Conservation (phyloP, 2,888 invertebrate genomes). For the Subacronicta megacephala region DNA sequence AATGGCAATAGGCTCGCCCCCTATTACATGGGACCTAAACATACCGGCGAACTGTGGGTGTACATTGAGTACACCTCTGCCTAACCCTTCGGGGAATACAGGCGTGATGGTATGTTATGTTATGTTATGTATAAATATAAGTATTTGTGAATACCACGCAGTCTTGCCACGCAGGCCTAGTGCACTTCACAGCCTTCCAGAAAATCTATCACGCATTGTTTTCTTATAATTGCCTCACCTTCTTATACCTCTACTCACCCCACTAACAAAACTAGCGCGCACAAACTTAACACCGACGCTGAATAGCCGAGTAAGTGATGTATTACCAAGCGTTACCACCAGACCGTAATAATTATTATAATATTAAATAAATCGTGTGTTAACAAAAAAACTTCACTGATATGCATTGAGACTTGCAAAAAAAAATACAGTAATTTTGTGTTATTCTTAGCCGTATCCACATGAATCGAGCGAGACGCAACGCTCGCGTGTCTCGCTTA, state of each 20-base stretch:
- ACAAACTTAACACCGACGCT: constrained; percentile 26
- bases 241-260: not conserved
- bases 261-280: not conserved
- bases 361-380: constrained; percentile 73
- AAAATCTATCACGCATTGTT: too few relatives aligned
- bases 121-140: too few relatives aligned
- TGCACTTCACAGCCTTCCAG: too few relatives aligned
- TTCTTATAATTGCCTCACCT: not conserved
- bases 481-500: constrained; percentile 53
- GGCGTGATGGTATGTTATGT: too few relatives aligned
- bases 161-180: too few relatives aligned
- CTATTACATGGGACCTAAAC: too few relatives aligned
- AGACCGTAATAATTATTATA: constrained; percentile 72
- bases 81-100: too few relatives aligned
- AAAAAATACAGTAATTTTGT: too few relatives aligned
- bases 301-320: constrained; percentile 30
- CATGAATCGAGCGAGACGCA: constrained; percentile 28
- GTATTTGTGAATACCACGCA: too few relatives aligned
- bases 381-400: constrained; percentile 42
- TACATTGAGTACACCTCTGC: too few relatives aligned
- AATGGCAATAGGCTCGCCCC: too few relatives aligned
- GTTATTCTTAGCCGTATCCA: constrained; percentile 46
- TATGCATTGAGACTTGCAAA: constrained; percentile 31
- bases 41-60: too few relatives aligned
- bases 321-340: constrained; percentile 49